Conservation (phyloP, 2,113 vertebrate genomes). For the Gorsachius goisagi region DNA sequence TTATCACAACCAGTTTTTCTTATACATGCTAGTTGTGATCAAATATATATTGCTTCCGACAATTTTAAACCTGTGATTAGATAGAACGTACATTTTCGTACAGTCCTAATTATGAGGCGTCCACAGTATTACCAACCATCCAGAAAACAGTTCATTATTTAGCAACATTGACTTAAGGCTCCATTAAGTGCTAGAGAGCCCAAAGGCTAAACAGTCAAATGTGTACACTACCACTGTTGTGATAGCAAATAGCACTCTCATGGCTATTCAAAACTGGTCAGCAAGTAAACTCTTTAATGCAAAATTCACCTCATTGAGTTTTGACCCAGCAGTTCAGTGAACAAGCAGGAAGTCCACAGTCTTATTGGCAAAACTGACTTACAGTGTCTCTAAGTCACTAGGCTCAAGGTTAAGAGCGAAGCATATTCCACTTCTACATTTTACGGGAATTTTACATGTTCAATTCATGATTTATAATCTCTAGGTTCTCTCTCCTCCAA, state of each 20-base stretch:
- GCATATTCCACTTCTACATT: constrained; percentile 89
- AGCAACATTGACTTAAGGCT: constrained; percentile 72
- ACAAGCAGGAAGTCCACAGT: constrained; percentile 86
- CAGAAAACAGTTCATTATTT: constrained; percentile 75
- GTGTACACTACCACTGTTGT: constrained; percentile 66
- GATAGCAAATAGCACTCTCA: constrained; percentile 59
- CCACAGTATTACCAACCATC: constrained; percentile 73
- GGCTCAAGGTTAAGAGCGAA: constrained; percentile 87
- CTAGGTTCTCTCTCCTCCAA: constrained; percentile 90
- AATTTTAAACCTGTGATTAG: constrained; percentile 63
- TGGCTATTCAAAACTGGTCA: constrained; percentile 73
- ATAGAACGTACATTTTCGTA: constrained; percentile 68
- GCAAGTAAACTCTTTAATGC: constrained; percentile 78
- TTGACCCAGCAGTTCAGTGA: constrained; percentile 87
- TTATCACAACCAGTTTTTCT: constrained; percentile 71
- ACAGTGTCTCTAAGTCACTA: constrained; percentile 89
- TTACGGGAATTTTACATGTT: constrained; percentile 92
- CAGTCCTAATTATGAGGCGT: constrained; percentile 69
- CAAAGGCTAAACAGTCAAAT: constrained; percentile 66
- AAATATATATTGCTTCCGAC: constrained; percentile 65
- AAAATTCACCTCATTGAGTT: constrained; percentile 87
- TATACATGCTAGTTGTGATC: constrained; percentile 72
- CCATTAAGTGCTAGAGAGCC: constrained; percentile 53
- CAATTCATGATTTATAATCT: constrained; percentile 87
- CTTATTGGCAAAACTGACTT: constrained; percentile 87